These are phyloP conservation scores for Thripadectes ignobilis DNA, from an alignment of 2,797 vertebrate species.

Conservation along the genomic window DNA sequence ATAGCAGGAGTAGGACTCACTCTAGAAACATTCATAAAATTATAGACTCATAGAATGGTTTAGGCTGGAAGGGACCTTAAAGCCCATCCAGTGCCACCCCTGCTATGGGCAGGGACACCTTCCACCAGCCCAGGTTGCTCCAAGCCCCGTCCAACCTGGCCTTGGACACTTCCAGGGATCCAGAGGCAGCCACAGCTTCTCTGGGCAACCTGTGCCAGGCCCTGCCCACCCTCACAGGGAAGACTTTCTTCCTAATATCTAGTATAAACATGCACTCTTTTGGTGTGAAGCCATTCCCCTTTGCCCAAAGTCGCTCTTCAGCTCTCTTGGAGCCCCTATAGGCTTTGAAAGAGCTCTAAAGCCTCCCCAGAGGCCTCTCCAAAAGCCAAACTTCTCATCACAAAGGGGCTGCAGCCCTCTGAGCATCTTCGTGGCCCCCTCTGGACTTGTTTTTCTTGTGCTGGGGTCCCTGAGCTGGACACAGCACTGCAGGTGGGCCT, in stretches of 20 bases:
- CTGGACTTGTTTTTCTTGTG: background rate
- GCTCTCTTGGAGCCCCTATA: background rate
- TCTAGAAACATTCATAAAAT: background rate
- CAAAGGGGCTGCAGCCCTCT: background rate
- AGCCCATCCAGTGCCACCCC: background rate
- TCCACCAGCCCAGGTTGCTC: fast-evolving
- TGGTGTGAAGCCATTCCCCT: background rate
- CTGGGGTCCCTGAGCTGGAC: background rate
- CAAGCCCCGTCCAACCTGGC: fast-evolving
- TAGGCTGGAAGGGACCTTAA: background rate
- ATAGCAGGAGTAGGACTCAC: background rate
- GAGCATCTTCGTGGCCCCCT: background rate
- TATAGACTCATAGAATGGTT: background rate
- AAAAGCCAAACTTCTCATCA: background rate
- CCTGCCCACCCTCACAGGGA: background rate
- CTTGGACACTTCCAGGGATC: background rate
- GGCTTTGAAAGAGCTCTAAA: background rate
- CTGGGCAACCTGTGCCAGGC: background rate
- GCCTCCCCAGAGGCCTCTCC: background rate
- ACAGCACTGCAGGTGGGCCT: too few species aligned
- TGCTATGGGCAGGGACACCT: background rate
- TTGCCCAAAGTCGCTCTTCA: background rate
- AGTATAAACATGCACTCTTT: background rate
- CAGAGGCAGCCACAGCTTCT: background rate
- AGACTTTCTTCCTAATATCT: background rate